Base-by-base conservation (phyloP, 92 coral and sea anemone species). In the Anthopleura xanthogrammica region DNA sequence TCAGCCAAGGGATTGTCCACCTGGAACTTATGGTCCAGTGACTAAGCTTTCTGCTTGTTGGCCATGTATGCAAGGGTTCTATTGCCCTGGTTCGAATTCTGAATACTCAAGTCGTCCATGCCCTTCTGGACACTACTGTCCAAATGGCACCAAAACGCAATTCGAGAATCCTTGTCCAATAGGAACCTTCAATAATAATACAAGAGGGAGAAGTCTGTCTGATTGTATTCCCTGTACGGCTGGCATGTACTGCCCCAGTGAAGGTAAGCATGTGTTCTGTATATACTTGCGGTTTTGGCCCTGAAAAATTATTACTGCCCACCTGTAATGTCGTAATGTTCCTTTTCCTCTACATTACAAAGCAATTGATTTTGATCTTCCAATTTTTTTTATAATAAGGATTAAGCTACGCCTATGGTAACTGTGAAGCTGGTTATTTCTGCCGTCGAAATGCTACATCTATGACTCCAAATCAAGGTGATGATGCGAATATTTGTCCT, bases 401-500 rank as follows among this genome's bases (percentile, higher is more conserved):
- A 42, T 87, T 96, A 91, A 75, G 83, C 42, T 71, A 86, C 39
- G 95, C 98, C 36, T 90, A 75, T 85, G 87, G 82, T 11, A 87
- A 90, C n/a, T 96, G 99, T 84, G 93, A 84, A 52, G 96, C 96
- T 60, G 98, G 98, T 3, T 94, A 96, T 83, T 96, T 85, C 85
- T 96, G 99, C 65, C 89, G 98, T 43, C 96, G 97, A 22, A 90
- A 88, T 79, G 96, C 99, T 29, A 85, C 64, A n/a, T 82, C 83
- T 19, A 90, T 91, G 5, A 90, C 99, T 14, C 99, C 99, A 3
- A 73, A 90, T 83, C 98, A 96, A 87, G 94, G 91, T n/a, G 89
- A 85, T 36, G 90, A 92, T 70, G 99, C 99, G 52, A 94, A 96
- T 85, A 94, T 96, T 60, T 96, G 99, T 72, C 98, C 97, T 20